Percentiles rank a stretch among this genome's conserved stretches.
phyloP scores from a whole-genome alignment of 2,888 invertebrate genomes.

The Coelogynopora nodosa region DNA sequence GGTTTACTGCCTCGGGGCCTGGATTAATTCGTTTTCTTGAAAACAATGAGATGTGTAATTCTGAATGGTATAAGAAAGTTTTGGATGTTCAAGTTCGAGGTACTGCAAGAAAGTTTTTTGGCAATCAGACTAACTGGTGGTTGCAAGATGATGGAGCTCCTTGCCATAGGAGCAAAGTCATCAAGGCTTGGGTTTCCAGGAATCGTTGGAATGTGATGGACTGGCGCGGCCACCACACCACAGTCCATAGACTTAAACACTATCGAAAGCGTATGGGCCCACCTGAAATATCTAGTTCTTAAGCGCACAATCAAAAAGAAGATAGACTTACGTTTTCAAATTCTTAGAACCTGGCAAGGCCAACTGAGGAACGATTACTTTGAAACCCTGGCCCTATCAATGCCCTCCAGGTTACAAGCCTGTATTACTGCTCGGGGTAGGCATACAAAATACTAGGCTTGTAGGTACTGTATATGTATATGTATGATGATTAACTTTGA shows the following conservation, averaged over 20 bases:
- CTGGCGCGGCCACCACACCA: slow-evolving; percentile 23
- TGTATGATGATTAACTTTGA: slow-evolving; percentile 25
- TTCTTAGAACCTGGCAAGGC: slow-evolving; percentile 9
- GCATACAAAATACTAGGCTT: slow-evolving; percentile 31
- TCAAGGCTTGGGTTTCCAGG: slow-evolving; percentile 31
- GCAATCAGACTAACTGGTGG: slow-evolving; percentile 24
- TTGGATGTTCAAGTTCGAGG: slow-evolving; percentile 23
- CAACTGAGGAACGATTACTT: slow-evolving; percentile 15
- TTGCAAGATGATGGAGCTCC: slow-evolving; percentile 28
- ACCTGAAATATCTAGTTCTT: slow-evolving; percentile 22
- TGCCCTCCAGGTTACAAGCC: slow-evolving; percentile 19
- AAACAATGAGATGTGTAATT: too few species aligned
- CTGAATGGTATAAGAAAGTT: slow-evolving; percentile 29
- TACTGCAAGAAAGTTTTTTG: slow-evolving; percentile 19
- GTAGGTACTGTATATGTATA: slow-evolving; percentile 21
- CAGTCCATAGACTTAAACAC: slow-evolving; percentile 11
- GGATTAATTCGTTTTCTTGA: too few species aligned
- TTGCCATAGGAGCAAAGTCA: slow-evolving; percentile 27
- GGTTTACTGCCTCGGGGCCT: too few species aligned
- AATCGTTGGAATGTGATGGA: slow-evolving; percentile 31
- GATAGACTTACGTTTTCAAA: slow-evolving; percentile 16
- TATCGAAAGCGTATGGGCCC: slow-evolving; percentile 8
- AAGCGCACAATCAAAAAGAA: slow-evolving; percentile 23
- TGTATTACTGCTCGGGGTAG: slow-evolving; percentile 25
- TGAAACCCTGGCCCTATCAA: slow-evolving; percentile 26